These are phyloP conservation scores for Gorsachius magnificus DNA, from an alignment of 2,797 vertebrate species.

Conservation along the genomic window DNA sequence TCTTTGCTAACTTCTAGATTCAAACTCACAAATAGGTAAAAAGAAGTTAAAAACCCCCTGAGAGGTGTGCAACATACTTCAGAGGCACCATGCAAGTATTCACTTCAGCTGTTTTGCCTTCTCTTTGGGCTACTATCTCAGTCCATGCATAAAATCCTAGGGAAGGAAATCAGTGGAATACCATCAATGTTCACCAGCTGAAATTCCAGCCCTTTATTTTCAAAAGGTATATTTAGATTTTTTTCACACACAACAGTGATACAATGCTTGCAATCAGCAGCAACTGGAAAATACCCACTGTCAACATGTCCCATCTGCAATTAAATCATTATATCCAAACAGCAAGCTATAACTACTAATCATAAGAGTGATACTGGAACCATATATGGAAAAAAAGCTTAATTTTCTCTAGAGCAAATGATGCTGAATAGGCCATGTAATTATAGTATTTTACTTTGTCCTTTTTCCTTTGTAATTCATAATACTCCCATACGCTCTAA, in stretches of 20 bases:
- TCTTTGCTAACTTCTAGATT: not conserved
- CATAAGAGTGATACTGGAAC: constrained; percentile 15
- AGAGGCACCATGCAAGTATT: not conserved
- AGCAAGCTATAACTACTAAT: constrained; percentile 34
- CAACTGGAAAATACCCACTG: constrained; percentile 33
- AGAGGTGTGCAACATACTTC: not conserved
- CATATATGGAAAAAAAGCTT: constrained; percentile 31
- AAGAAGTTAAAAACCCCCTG: not conserved
- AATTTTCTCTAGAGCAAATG: constrained; percentile 16
- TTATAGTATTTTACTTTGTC: constrained; percentile 19
- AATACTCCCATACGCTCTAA: not conserved
- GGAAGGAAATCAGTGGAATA: not conserved
- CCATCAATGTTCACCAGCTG: not conserved
- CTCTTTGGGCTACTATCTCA: not conserved
- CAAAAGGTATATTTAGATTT: constrained; percentile 9
- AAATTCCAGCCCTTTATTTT: not conserved
- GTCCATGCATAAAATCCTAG: not conserved
- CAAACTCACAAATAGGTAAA: not conserved
- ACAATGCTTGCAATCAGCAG: not conserved
- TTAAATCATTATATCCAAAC: constrained; percentile 53
- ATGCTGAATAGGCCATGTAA: constrained; percentile 22
- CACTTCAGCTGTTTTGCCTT: not conserved
- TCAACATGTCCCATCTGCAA: constrained; percentile 1
- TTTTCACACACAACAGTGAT: not conserved
- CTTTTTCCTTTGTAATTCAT: constrained; percentile 4